Evolutionary conservation across 2,113 vertebrate genomes (phyloP).

Genomic region (Aleadryas rufinucha): DNA sequence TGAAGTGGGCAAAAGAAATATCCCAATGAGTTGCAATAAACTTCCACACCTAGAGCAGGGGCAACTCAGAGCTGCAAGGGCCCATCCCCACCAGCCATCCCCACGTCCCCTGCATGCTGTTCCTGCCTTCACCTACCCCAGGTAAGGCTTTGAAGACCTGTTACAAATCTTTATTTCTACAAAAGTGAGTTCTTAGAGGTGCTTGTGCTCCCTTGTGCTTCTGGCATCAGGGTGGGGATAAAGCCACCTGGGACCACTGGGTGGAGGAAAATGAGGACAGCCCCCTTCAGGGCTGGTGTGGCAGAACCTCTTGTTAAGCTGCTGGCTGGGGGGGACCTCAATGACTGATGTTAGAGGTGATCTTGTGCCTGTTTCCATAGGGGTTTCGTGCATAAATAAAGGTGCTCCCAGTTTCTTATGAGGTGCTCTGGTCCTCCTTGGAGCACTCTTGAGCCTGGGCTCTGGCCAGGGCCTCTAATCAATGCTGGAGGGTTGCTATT

Average conservation of each 20-base stretch:
- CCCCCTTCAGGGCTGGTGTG: neutral
- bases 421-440: neutral
- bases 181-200: fast-evolving
- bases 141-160: neutral
- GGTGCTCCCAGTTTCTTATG: neutral
- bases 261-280: neutral
- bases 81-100: neutral
- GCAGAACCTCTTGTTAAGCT: neutral
- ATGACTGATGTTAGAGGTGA: neutral
- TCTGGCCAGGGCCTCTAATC: neutral
- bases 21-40: neutral
- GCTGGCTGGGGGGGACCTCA: neutral
- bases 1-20: neutral
- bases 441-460: neutral
- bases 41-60: neutral
- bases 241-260: neutral
- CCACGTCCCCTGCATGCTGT: neutral
- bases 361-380: neutral
- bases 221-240: fast-evolving
- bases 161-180: neutral
- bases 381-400: neutral
- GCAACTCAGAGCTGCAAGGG: neutral
- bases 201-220: neutral
- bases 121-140: neutral
- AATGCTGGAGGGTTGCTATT: neutral